These are phyloP conservation scores for Sarcophilus harrisii DNA, from an alignment of 2,797 vertebrate species.

Conservation along the genomic window DNA sequence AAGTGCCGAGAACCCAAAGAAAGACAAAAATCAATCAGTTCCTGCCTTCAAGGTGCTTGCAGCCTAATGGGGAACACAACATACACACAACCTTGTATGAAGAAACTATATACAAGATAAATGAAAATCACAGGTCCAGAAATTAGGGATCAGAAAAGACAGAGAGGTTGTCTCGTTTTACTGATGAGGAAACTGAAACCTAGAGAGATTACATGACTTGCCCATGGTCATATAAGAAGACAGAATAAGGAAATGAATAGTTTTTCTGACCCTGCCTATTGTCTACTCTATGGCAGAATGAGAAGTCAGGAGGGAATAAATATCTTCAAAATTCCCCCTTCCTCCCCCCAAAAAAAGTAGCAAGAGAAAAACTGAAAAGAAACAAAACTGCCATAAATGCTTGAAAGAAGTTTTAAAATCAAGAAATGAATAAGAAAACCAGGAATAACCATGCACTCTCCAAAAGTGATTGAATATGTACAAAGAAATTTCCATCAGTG, in stretches of 20 bases:
- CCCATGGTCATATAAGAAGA: not conserved
- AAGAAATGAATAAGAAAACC: not conserved
- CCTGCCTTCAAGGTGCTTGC: not conserved
- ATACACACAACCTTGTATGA: not conserved
- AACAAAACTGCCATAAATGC: not conserved
- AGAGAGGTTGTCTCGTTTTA: not conserved
- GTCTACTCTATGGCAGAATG: not conserved
- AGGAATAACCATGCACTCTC: not conserved
- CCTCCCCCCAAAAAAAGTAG: too few relatives aligned
- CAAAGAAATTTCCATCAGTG: not conserved
- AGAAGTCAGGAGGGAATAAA: not conserved
- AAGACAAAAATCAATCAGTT: not conserved
- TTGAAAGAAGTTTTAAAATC: not conserved
- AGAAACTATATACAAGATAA: not conserved
- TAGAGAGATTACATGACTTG: not conserved
- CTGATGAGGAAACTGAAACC: not conserved
- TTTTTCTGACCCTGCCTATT: not conserved
- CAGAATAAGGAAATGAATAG: not conserved
- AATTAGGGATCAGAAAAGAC: not conserved
- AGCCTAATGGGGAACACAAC: not conserved
- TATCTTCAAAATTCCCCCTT: not conserved
- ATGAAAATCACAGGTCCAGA: not conserved
- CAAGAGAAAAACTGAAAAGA: not conserved
- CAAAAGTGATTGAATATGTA: not conserved
- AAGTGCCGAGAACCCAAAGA: not conserved